phyloP scores from a whole-genome alignment of 1,140 invertebrate species.

The Geopemphigus sp. region DNA sequence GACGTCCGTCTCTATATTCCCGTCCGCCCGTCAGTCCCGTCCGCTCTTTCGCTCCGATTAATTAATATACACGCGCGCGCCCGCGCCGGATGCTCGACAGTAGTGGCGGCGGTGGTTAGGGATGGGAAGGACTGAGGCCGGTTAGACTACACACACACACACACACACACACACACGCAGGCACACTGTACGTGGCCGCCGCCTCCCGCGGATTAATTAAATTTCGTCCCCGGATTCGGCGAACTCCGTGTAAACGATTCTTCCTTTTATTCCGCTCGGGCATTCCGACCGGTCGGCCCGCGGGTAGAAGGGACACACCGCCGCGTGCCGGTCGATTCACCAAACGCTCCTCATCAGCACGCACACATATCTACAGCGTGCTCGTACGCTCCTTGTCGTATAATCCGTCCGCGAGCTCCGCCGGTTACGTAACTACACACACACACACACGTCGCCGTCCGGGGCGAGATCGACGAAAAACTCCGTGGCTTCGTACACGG shows the following conservation, averaged over 20 bases:
- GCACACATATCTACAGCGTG: too few species aligned
- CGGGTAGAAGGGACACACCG: neutral
- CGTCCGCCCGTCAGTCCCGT: neutral
- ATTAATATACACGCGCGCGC: constrained; percentile 37
- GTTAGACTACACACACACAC: neutral
- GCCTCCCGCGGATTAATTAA: constrained; percentile 39
- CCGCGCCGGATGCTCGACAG: constrained; percentile 9
- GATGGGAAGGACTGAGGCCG: neutral
- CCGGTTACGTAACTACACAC: too few species aligned
- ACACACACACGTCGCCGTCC: too few species aligned
- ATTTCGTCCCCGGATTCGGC: constrained; percentile 35
- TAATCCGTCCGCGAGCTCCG: too few species aligned
- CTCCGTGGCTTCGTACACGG: too few species aligned
- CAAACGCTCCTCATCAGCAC: neutral
- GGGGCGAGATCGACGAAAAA: too few species aligned
- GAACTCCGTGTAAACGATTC: constrained; percentile 38
- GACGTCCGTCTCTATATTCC: neutral
- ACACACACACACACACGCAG: neutral
- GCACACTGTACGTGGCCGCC: too few species aligned
- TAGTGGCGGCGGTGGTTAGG: too few species aligned
- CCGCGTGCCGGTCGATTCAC: too few species aligned
- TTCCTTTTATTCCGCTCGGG: constrained; percentile 41
- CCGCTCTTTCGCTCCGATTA: constrained; percentile 35
- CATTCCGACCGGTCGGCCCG: constrained; percentile 24
- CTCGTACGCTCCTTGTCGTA: neutral